phyloP scores from a whole-genome alignment of 2,113 vertebrate species.

The Rhipidura dahli region DNA sequence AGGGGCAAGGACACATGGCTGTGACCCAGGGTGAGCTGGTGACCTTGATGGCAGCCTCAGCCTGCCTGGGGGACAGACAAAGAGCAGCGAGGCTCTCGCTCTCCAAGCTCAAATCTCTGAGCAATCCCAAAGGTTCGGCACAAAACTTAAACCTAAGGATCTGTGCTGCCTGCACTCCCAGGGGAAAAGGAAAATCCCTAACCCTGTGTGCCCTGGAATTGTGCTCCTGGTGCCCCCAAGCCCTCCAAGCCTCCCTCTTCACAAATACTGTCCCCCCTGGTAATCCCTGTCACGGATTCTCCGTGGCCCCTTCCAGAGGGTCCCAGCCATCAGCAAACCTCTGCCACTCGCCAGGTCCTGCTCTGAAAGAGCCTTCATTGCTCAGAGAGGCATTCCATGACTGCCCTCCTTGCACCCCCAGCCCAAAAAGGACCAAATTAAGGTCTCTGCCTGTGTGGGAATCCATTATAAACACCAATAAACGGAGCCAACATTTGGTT shows the following conservation, averaged over 20 bases:
- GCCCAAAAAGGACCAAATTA: background rate
- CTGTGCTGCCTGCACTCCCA: fast-evolving
- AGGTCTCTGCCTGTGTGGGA: background rate
- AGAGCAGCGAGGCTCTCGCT: fast-evolving
- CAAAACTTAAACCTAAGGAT: background rate
- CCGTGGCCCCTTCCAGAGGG: fast-evolving
- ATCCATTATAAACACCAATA: background rate
- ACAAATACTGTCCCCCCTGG: fast-evolving
- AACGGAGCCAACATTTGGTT: background rate
- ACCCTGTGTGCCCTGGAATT: background rate
- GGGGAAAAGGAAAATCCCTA: background rate
- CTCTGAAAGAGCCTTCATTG: background rate
- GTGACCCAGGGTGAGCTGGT: fast-evolving
- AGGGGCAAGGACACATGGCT: fast-evolving
- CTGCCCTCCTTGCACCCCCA: background rate
- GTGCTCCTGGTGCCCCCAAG: background rate
- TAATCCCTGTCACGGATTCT: background rate
- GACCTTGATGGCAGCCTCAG: background rate
- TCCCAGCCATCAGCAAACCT: background rate
- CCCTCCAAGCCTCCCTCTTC: background rate
- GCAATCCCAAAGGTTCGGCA: background rate
- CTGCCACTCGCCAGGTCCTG: fast-evolving
- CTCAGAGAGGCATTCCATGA: background rate
- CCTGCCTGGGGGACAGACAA: background rate
- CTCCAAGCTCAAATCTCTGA: background rate